Evolutionary conservation across 2,113 vertebrate species (phyloP), one percentile per base, ranked within the genome.

Genomic region (Trogon melanurus): DNA sequence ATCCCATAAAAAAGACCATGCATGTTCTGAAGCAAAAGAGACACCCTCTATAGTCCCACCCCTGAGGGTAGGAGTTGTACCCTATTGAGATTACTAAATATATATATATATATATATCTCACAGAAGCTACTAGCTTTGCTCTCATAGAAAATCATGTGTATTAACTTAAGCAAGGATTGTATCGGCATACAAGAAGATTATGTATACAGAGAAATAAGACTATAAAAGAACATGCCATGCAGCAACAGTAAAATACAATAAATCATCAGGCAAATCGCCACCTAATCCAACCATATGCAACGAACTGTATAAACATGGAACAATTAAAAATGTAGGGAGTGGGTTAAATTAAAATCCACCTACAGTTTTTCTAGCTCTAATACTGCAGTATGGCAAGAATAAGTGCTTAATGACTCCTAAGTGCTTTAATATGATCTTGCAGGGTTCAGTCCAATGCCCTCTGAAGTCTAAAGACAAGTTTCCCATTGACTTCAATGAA

Each of bases 391-490:
- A 58, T 47, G 27, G 25, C 15, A 90, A 79, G 29, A 84, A 45
- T 38, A 92, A 89, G 17, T 32, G n/a, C 19, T 93, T 88, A 65
- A 92, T 70, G 34, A 95, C 20, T 90, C 81, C 8, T 50, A 64
- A 14, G 1, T 32, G 58, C 44, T 91, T 79, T 85, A 78, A 79
- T 57, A 83, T 18, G 32, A 50, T 73, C 50, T 76, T 90, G 71
- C 34, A 81, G 27, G 16, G n/a, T 53, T 91, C 38, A 83, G 60
- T 21, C 29, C 76, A 83, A 57, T 11, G 13, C 6, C 30, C n/a
- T 94, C 94, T 91, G 72, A 96, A 96, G 64, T 85, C n/a, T 92
- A 80, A 92, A 87, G 58, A 25, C 50, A 85, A 89, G 25, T 81
- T 95, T 83, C 57, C 69, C 54, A 56, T 47, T 91, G 85, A 93